A percentile compares a stretch with the other conserved stretches of the same genome.
These are phyloP conservation scores for Nerophis ophidion DNA, from an alignment of 2,113 vertebrate genomes.

Conservation along the genomic window DNA sequence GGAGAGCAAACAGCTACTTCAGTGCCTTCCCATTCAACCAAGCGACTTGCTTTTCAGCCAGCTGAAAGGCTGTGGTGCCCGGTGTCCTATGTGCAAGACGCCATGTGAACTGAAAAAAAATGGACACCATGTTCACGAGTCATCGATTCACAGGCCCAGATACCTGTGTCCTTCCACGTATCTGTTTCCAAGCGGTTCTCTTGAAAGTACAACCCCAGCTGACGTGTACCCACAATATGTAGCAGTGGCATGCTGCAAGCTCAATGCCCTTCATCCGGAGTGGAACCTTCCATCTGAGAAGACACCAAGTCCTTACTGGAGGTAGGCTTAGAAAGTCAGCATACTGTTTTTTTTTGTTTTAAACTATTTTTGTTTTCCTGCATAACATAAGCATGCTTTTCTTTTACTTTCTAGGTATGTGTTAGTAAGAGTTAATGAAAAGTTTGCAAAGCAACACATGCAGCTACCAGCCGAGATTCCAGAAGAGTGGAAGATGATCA, in stretches of 20 bases:
- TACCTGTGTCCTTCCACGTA: slow-evolving; percentile 37
- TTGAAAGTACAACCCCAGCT: slow-evolving; percentile 23
- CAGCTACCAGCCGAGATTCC: slow-evolving; percentile 43
- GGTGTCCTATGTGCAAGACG: slow-evolving; percentile 66
- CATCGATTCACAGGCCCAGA: slow-evolving; percentile 59
- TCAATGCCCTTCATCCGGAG: slow-evolving; percentile 46
- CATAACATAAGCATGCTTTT: neutral
- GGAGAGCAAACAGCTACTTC: slow-evolving; percentile 33
- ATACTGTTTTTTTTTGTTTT: neutral
- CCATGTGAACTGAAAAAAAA: slow-evolving; percentile 58
- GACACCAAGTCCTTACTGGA: slow-evolving; percentile 56
- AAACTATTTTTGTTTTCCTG: neutral
- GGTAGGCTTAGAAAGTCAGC: slow-evolving; percentile 33
- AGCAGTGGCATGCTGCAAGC: slow-evolving; percentile 24
- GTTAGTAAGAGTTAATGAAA: slow-evolving; percentile 52
- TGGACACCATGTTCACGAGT: slow-evolving; percentile 54
- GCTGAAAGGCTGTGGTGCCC: slow-evolving; percentile 65
- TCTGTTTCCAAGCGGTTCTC: slow-evolving; percentile 21
- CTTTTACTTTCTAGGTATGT: slow-evolving; percentile 52
- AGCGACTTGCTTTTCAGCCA: slow-evolving; percentile 42
- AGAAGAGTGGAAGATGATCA: slow-evolving; percentile 55
- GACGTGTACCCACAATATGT: slow-evolving; percentile 18
- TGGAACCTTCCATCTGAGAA: slow-evolving; percentile 52
- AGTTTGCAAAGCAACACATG: slow-evolving; percentile 53
- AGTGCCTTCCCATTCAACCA: slow-evolving; percentile 46